phyloP scores from a whole-genome alignment of 2,113 vertebrate genomes.

The Vimba vimba region DNA sequence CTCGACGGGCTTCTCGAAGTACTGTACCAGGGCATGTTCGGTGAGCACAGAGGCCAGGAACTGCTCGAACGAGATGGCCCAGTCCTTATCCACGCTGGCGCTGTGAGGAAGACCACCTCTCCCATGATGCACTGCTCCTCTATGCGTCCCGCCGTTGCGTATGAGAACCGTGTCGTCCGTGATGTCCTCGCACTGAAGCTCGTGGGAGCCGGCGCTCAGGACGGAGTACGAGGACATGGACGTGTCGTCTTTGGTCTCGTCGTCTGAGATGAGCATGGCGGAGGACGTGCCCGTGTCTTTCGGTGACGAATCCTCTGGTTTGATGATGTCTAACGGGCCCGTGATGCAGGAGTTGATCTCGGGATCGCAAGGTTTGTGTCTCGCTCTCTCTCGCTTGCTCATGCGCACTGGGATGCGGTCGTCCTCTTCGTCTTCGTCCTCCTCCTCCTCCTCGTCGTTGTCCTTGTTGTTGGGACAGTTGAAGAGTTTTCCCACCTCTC shows the following conservation, averaged over 20 bases:
- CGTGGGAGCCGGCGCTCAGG: conserved; percentile 91
- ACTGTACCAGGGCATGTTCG: conserved; percentile 90
- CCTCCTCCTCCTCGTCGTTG: conserved; percentile 52
- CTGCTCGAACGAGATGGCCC: conserved; percentile 97
- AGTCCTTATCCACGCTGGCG: conserved; percentile 91
- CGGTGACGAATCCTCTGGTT: conserved; percentile 91
- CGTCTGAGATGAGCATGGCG: conserved; percentile 94
- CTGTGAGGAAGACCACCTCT: conserved; percentile 78
- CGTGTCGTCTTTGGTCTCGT: conserved; percentile 95
- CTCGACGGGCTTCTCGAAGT: conserved; percentile 94
- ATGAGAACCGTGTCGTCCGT: conserved; percentile 93
- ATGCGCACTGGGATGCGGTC: neutral
- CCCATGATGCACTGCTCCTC: conserved; percentile 35
- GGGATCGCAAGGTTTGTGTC: conserved; percentile 47
- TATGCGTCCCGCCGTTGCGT: conserved; percentile 63
- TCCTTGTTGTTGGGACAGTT: conserved; percentile 63
- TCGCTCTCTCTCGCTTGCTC: conserved; percentile 53
- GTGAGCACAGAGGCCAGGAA: conserved; percentile 95
- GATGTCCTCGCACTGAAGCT: conserved; percentile 96
- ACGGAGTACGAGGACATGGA: conserved; percentile 98
- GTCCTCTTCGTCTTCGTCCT: conserved; percentile 48
- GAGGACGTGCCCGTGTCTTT: conserved; percentile 87
- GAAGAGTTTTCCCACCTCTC: conserved; percentile 95
- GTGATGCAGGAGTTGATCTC: conserved; percentile 56
- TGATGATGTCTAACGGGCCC: conserved; percentile 91